Evolutionary conservation across 1,140 invertebrate genomes (phyloP), one percentile per base, ranked within the genome.

Genomic region (Pinna nobilis): DNA sequence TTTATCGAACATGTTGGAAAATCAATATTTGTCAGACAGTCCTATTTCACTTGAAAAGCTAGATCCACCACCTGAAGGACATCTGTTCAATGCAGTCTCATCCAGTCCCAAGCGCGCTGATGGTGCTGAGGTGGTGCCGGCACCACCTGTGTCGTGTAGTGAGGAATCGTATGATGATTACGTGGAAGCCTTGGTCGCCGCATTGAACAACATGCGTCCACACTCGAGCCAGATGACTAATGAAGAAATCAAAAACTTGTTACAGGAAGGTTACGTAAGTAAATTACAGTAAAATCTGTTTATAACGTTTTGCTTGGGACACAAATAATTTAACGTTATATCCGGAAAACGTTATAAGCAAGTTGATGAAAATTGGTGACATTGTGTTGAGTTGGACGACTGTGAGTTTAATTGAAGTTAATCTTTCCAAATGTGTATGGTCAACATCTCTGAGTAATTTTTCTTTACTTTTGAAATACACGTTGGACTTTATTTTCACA

Each of bases 131-230:
- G n/a, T n/a, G n/a, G n/a, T n/a, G n/a, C n/a, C n/a, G n/a, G 20
- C 55, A 59, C 5, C 32, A 3, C 30, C 33, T 35, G 32, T 59
- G 2, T 30, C 33, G 30, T 9, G n/a, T 59, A 30, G 37, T 7
- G 20, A n/a, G 20, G 1, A 35, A 35, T 59, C 37, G 37, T 59
- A 59, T 59, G 55, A 59, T 25, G 30, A 59, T 20, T 30, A 35
- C 2, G 37, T 59, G 0, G 55, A 59, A 20, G 37, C 33, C 30
- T 59, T 59, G 37, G 30, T 18, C n/a, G 55, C n/a, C 2, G 55
- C 55, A 59, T 59, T 59, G 37, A 59, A 59, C 37, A 33, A 59
- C 55, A 59, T 59, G 55, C 55, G 33, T 11, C 55, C 55, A n/a
- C 55, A 59, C 20, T 59, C 55, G 7, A 59, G 55, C 37, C 55